A percentile compares a stretch with the other conserved stretches of the same genome.
Evolutionary conservation across 2,888 invertebrate species (phyloP).

Genomic region (Sericinus montela): DNA sequence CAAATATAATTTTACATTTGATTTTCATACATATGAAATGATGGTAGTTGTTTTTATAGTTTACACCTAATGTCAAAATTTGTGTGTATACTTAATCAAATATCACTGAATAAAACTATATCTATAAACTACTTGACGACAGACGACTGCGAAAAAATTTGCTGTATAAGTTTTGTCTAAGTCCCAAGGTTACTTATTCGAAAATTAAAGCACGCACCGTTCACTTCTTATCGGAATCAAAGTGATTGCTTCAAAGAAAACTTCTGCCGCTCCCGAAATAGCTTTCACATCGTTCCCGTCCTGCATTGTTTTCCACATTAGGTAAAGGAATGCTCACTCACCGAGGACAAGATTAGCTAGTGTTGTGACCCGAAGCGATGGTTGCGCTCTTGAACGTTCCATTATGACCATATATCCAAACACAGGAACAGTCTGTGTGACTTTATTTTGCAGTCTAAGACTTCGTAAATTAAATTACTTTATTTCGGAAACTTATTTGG

Average conservation of each 20-base stretch:
- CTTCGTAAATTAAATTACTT: no score
- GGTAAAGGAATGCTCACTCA: constrained; percentile 60
- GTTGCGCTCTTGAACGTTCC: constrained; percentile 5
- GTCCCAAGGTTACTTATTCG: constrained; percentile 2
- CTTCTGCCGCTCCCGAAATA: constrained; percentile 33
- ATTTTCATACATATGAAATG: no score
- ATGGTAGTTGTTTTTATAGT: no score
- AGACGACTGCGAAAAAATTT: not conserved
- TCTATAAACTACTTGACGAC: not conserved
- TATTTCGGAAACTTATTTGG: no score
- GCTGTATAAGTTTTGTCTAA: not conserved
- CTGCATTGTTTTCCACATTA: constrained; percentile 73
- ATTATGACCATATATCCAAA: not conserved
- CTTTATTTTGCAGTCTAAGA: no score
- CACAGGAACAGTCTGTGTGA: no score
- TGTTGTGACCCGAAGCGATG: constrained; percentile 3
- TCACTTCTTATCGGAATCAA: constrained; percentile 12
- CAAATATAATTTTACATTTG: no score
- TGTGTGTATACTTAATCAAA: no score
- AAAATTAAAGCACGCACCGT: constrained; percentile 4
- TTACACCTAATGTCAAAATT: no score
- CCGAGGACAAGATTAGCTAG: constrained; percentile 19
- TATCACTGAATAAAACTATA: no score
- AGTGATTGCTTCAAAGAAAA: constrained; percentile 22
- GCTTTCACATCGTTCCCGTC: constrained; percentile 52